phyloP scores from a whole-genome alignment of 2,888 invertebrate genomes.

The Sphecodes monilicornis region DNA sequence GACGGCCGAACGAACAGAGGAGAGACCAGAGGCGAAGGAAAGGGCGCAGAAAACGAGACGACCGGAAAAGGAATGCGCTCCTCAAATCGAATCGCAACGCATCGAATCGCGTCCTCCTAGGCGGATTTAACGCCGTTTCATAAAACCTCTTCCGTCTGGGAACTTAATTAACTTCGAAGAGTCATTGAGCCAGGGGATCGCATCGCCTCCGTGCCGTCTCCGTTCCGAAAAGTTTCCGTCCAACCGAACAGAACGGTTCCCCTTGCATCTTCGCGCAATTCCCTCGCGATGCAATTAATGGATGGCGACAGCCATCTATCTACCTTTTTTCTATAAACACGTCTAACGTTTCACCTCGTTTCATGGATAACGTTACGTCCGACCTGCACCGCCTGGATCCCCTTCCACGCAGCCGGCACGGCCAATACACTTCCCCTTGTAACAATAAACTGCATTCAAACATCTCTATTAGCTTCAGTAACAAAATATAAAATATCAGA shows the following conservation, averaged over 20 bases:
- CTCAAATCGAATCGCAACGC: slow-evolving; percentile 6
- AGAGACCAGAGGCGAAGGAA: slow-evolving; percentile 41
- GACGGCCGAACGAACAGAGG: slow-evolving; percentile 67
- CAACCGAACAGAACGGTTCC: not conserved
- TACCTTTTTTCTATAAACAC: not conserved
- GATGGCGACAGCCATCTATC: not conserved
- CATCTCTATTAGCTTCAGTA: not conserved
- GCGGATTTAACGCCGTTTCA: slow-evolving; percentile 4
- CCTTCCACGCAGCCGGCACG: not conserved
- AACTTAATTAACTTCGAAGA: slow-evolving; percentile 36
- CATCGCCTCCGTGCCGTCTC: slow-evolving; percentile 13
- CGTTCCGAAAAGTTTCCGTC: not conserved
- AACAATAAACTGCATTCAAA: not conserved
- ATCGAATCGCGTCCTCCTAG: slow-evolving; percentile 21
- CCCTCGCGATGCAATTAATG: slow-evolving; percentile 25
- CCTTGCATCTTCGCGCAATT: not conserved
- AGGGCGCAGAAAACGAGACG: slow-evolving; percentile 48
- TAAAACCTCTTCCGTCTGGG: slow-evolving; percentile 2
- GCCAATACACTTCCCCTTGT: not conserved
- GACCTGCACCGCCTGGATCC: not conserved
- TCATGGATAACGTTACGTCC: not conserved
- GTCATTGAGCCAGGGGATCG: slow-evolving; percentile 32
- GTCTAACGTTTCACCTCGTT: not conserved
- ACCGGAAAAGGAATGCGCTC: slow-evolving; percentile 34
- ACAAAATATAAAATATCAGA: not conserved